phyloP scores from a whole-genome alignment of 2,797 vertebrate genomes.

The Helicolenus hilgendorfi region DNA sequence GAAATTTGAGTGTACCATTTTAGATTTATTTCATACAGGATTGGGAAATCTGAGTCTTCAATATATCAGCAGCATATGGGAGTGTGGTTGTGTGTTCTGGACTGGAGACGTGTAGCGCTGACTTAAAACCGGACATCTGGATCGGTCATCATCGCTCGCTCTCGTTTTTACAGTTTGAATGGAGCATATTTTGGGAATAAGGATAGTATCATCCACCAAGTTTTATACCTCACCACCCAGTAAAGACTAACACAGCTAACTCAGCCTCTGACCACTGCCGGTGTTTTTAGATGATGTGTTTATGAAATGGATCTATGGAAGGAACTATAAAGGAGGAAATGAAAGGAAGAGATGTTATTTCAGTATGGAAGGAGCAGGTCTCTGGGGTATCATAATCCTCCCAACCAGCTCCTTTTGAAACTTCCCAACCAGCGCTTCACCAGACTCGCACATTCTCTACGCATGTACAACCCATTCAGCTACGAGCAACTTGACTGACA shows the following conservation, averaged over 20 bases:
- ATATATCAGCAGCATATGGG: constrained; percentile 20
- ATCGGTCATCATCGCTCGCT: constrained; percentile 45
- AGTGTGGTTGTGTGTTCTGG: constrained; percentile 46
- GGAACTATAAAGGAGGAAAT: constrained; percentile 14
- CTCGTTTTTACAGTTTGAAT: constrained; percentile 24
- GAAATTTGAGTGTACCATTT: not conserved
- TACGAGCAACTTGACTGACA: constrained; percentile 49
- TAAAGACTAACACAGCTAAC: constrained; percentile 13
- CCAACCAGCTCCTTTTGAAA: not conserved
- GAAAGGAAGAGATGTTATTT: constrained; percentile 23
- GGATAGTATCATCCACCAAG: constrained; percentile 1
- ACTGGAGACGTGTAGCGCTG: not conserved
- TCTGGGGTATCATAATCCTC: not conserved
- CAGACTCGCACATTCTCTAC: not conserved
- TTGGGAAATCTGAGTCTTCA: constrained; percentile 5
- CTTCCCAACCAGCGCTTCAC: not conserved
- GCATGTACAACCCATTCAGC: not conserved
- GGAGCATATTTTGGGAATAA: constrained; percentile 11
- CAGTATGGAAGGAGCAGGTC: not conserved
- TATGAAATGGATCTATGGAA: constrained; percentile 31
- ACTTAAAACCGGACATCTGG: constrained; percentile 57
- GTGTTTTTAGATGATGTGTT: constrained; percentile 36
- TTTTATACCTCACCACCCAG: constrained; percentile 28
- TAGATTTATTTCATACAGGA: not conserved
- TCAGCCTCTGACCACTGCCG: constrained; percentile 32